Evolutionary conservation across 1,140 invertebrate species (phyloP).

Genomic region (Diabrotica undecimpunctata): DNA sequence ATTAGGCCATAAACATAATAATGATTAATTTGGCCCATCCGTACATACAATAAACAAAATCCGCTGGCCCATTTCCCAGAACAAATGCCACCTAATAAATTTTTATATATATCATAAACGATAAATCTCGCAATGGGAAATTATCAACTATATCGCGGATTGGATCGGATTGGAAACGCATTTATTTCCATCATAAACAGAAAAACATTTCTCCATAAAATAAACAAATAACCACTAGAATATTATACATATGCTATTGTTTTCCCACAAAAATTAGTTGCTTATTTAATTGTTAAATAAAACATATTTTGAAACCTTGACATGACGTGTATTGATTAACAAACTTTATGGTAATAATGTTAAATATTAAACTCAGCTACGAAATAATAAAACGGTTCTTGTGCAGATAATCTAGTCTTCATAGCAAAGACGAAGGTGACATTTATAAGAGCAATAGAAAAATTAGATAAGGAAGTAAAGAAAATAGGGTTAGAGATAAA

Average conservation of each 20-base stretch:
- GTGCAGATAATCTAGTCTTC: too few species aligned
- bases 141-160: constrained; percentile 14
- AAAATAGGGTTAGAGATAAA: too few species aligned
- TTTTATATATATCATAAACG: constrained; percentile 7
- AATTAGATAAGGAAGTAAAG: too few species aligned
- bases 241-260: constrained; percentile 13
- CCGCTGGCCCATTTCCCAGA: neutral
- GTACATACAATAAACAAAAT: neutral
- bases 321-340: too few species aligned
- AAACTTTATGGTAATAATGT: too few species aligned
- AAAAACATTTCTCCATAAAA: constrained; percentile 17
- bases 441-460: too few species aligned
- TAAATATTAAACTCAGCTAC: too few species aligned
- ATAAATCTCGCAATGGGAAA: constrained; percentile 13
- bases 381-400: too few species aligned
- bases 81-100: constrained; percentile 2
- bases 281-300: too few species aligned
- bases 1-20: neutral
- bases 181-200: constrained; percentile 15
- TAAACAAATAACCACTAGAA: constrained; percentile 12
- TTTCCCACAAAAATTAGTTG: too few species aligned
- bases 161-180: constrained; percentile 3
- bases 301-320: too few species aligned
- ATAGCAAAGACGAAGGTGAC: too few species aligned
- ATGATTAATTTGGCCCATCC: constrained; percentile 2